Evolutionary conservation across 2,113 vertebrate species (phyloP).

Genomic region (Scophthalmus maximus): DNA sequence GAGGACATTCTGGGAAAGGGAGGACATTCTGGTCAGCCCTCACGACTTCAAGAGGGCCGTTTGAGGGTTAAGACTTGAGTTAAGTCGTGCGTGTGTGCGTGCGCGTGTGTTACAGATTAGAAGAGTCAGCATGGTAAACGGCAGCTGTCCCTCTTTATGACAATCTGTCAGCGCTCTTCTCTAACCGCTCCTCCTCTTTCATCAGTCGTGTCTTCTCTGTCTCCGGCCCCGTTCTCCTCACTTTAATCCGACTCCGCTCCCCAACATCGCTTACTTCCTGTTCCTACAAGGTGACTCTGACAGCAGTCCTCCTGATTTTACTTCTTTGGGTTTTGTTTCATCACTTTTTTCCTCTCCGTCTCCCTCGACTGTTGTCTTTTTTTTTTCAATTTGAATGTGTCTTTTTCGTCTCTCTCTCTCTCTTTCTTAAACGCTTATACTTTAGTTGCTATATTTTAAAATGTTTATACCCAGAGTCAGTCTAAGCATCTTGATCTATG

Average conservation of each 20-base stretch:
- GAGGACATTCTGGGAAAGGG: not conserved
- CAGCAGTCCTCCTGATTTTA: constrained; percentile 44
- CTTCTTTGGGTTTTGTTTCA: constrained; percentile 4
- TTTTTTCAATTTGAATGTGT: not conserved
- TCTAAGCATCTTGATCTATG: too few relatives aligned
- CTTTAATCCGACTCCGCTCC: constrained; percentile 46
- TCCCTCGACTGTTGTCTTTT: not conserved
- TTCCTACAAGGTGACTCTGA: constrained; percentile 77
- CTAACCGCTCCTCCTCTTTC: constrained; percentile 56
- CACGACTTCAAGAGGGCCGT: not conserved
- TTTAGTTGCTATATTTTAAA: too few relatives aligned
- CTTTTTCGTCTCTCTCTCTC: not conserved
- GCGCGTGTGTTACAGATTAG: constrained; percentile 51
- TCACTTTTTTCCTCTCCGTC: not conserved
- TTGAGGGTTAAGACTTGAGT: not conserved
- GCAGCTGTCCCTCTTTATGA: constrained; percentile 76
- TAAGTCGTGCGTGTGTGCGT: constrained; percentile 16
- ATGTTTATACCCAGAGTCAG: too few relatives aligned
- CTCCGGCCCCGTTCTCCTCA: constrained; percentile 30
- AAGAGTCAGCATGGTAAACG: constrained; percentile 54
- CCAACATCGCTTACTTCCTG: constrained; percentile 43
- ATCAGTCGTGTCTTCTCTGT: constrained; percentile 49
- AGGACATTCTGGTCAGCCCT: not conserved
- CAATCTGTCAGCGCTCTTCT: constrained; percentile 70
- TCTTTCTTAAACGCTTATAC: too few relatives aligned